Base-by-base conservation (phyloP, 1,140 invertebrate genomes). In the Akabosia matsudoensis region DNA sequence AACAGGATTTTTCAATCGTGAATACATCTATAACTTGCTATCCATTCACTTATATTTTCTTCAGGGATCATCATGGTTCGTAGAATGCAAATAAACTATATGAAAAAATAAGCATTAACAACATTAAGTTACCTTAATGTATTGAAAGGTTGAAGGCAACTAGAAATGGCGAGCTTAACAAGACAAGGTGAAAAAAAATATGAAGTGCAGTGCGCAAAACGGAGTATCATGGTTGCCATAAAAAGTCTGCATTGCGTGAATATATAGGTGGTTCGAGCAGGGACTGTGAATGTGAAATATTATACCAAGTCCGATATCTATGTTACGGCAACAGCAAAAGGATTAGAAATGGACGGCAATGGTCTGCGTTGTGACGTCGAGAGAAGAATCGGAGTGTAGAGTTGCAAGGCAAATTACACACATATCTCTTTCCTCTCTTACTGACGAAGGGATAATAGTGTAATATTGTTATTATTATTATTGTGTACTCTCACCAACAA, bases 331-430 rank as follows among this genome's bases (percentile, higher is more conserved):
- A 45, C 7, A 73, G 28, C 13, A 22, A 13, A 52, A 51, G 54
- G 4, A 18, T 16, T 22, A 74, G 72, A 30, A 51, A 74, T 22
- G 45, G 26, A 67, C n/a, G 33, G 28, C 37, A 33, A 33, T 56
- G 67, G 74, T n/a, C n/a, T 51, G 52, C 37, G 52, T 67, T 61
- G 74, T 70, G 74, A 33, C 70, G 67, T 70, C 31, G 34, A n/a
- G n/a, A n/a, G n/a, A n/a, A n/a, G n/a, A n/a, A n/a, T n/a, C n/a
- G n/a, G n/a, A n/a, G n/a, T n/a, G n/a, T n/a, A n/a, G n/a, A n/a
- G n/a, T n/a, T n/a, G n/a, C n/a, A n/a, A n/a, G n/a, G n/a, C n/a
- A n/a, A n/a, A n/a, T n/a, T n/a, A n/a, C n/a, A n/a, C n/a, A n/a
- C n/a, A n/a, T n/a, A n/a, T n/a, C n/a, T n/a, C n/a, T n/a, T n/a